These are phyloP conservation scores for Bombus confusus DNA, from an alignment of 1,140 invertebrate genomes.

Conservation along the genomic window DNA sequence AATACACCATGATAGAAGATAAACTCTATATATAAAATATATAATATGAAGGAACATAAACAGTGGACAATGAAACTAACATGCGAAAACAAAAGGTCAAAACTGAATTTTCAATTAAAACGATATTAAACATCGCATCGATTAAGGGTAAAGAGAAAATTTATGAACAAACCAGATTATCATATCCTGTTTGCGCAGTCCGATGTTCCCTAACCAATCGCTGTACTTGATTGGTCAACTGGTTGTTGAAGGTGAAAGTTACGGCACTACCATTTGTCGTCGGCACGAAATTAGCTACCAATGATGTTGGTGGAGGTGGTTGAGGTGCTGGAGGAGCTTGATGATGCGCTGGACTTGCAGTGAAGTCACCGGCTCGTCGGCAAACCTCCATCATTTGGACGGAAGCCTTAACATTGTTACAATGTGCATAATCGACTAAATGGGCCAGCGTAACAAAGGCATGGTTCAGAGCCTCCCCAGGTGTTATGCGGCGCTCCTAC, in stretches of 20 bases:
- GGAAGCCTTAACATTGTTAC: constrained; percentile 96
- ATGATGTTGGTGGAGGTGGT: constrained; percentile 82
- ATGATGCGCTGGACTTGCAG: constrained; percentile 83
- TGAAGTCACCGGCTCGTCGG: constrained; percentile 86
- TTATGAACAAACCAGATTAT: constrained; percentile 83
- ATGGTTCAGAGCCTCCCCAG: constrained; percentile 97
- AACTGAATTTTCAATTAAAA: neutral
- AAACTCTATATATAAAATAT: neutral
- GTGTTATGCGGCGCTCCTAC: constrained; percentile 95
- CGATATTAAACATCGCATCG: neutral
- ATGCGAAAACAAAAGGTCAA: neutral
- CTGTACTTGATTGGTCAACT: constrained; percentile 89
- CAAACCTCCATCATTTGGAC: constrained; percentile 98
- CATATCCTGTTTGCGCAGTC: constrained; percentile 84
- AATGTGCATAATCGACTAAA: constrained; percentile 97
- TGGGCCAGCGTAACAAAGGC: constrained; percentile 96
- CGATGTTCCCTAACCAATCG: constrained; percentile 85
- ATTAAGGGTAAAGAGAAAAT: neutral
- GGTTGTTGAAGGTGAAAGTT: constrained; percentile 94
- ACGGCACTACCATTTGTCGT: constrained; percentile 90
- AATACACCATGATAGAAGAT: neutral
- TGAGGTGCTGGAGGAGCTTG: constrained; percentile 85
- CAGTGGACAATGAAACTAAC: neutral
- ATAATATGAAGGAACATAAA: neutral
- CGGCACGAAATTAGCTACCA: constrained; percentile 88